Percentiles rank a stretch among this genome's conserved stretches.
These are phyloP conservation scores for Mimachlamys varia DNA, from an alignment of 2,888 invertebrate species.

Conservation along the genomic window DNA sequence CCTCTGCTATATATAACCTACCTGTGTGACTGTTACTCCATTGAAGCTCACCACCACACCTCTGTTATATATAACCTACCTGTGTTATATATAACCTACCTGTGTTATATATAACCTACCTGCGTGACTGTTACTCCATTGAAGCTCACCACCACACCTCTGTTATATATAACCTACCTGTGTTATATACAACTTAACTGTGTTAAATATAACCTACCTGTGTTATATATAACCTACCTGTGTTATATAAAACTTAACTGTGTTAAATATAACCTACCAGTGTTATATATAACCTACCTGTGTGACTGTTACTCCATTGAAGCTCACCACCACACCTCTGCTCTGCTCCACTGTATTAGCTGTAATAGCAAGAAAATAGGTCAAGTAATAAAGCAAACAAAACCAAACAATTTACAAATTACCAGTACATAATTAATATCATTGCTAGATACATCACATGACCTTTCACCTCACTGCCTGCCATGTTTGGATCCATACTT, in stretches of 20 bases:
- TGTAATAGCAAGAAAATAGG: conserved; percentile 39
- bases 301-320: conserved; percentile 51
- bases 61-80: conserved; percentile 49
- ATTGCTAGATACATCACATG: too few relatives aligned
- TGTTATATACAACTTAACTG: too few relatives aligned
- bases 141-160: conserved; percentile 54
- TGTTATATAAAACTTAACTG: conserved; percentile 52
- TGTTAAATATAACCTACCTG: conserved; percentile 54
- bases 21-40: conserved; percentile 55
- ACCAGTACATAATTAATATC: too few relatives aligned
- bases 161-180: conserved; percentile 51
- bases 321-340: conserved; percentile 53
- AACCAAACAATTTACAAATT: too few relatives aligned
- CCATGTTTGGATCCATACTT: too few relatives aligned
- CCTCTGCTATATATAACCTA: conserved; percentile 40
- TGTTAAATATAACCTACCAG: conserved; percentile 51
- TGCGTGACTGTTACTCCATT: conserved; percentile 53
- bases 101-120: conserved; percentile 49
- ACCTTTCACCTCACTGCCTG: too few relatives aligned
- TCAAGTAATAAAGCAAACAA: not conserved
- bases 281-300: conserved; percentile 51
- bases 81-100: too few relatives aligned
- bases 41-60: conserved; percentile 54
- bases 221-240: conserved; percentile 51
- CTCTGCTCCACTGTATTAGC: conserved; percentile 52